These are phyloP conservation scores for Gallinago undulata DNA, from an alignment of 2,113 vertebrate species.

Conservation along the genomic window DNA sequence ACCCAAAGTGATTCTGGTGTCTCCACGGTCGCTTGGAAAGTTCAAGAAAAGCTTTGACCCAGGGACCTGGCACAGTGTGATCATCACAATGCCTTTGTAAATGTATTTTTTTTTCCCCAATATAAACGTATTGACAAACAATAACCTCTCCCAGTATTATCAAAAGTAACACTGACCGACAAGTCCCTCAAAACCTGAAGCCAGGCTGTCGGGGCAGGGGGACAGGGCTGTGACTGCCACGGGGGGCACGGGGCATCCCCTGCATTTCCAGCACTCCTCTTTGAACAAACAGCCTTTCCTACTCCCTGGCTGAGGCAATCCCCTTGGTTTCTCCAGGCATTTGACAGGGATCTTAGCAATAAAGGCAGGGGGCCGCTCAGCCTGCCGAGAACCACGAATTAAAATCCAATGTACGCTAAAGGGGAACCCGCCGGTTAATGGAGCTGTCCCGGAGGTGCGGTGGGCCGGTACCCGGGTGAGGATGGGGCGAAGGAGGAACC, in stretches of 20 bases:
- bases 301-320: accelerated
- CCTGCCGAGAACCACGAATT: neutral
- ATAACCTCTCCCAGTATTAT: neutral
- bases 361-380: neutral
- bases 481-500: neutral
- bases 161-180: neutral
- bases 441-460: accelerated
- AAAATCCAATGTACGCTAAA: accelerated
- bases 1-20: neutral
- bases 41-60: neutral
- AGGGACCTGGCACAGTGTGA: accelerated
- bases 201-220: neutral
- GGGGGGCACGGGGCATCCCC: neutral
- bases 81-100: neutral
- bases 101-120: neutral
- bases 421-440: accelerated
- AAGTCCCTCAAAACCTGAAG: accelerated
- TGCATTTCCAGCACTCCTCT: accelerated
- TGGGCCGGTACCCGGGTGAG: neutral
- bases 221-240: accelerated
- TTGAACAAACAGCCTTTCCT: accelerated
- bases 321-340: neutral
- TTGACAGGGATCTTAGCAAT: neutral
- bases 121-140: no score
- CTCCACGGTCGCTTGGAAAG: neutral